Base-by-base conservation (phyloP, 2,113 vertebrate genomes). In the Chinchilla lanigera region DNA sequence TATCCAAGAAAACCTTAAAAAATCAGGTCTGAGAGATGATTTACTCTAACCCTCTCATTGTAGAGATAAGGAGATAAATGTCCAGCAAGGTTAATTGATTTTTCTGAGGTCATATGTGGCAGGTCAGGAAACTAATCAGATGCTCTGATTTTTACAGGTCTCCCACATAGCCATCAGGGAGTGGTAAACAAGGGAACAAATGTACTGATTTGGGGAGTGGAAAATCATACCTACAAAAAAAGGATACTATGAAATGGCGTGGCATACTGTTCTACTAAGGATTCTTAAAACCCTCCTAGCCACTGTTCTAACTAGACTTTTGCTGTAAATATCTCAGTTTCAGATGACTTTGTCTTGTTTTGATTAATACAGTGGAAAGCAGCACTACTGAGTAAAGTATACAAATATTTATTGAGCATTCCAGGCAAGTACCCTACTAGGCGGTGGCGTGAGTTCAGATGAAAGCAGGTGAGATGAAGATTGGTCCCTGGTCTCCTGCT, bases 381-480 rank as follows among this genome's bases (percentile, higher is more conserved):
- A 90, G 85, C 60, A 56, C 92, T 78, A 78, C 63, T n/a, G 90
- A 93, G 92, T 69, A 89, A 97, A 96, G 82, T 61, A 75, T 28
- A 96, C 88, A 97, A 96, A 97, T 97, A 89, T 96, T 97, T 97
- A 92, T 80, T 73, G 85, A 93, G 41, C 77, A 61, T 75, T 69
- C 47, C 75, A 80, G 78, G 82, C 90, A 94, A 95, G 77, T 1
- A 16, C 71, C 85, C 65, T 97, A 50, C 88, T 83, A 90, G 92
- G 90, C n/a, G 28, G 73, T 94, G 67, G 50, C 87, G 75, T 95
- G 75, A 96, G 86, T 93, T 86, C 5, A 1, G 58, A 90, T 58
- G 54, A 93, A 95, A 95, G 77, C 90, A 96, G 96, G 93, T 97
- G 95, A 97, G 60, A 96, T 95, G 88, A 95, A 97, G 95, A 97